Base-by-base conservation (phyloP, 2,113 vertebrate species). In the Hyla sarda region DNA sequence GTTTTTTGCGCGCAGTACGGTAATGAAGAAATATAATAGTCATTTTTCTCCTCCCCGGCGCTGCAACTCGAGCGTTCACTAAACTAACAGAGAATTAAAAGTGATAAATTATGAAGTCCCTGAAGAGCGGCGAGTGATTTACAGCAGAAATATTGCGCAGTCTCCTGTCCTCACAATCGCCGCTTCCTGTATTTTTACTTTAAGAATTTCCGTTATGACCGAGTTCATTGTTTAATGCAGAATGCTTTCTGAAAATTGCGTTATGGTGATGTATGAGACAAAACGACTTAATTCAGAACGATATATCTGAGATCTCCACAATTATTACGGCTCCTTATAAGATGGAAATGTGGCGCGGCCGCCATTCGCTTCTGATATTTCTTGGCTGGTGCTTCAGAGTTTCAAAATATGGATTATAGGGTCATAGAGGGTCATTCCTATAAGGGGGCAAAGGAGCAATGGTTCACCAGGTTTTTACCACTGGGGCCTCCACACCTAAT, bases 1-100 rank as follows among this genome's bases (percentile, higher is more conserved):
- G 32, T 89, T 88, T 88, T 84, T 78, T 81, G 83, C 86, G 82
- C 89, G 88, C 54, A 74, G 67, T 32, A 82, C 60, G 19, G 17
- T 88, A 89, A 92, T 87, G 88, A 89, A 90, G 80, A 88, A 88
- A 87, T 88, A 89, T 89, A 88, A 73, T 80, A 85, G 87, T 58
- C 86, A 86, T 86, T 89, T 85, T 88, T 91, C 72, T 88, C 10
- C 84, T 90, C 54, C 21, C 69, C 71, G 34, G 47, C 91, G 91
- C 91, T 88, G 80, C 69, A 62, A 60, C 50, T 62, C 34, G 62
- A 74, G 52, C 82, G 79, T 62, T 86, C 78, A 86, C 85, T 81
- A 86, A 86, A 80, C 67, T 81, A 71, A 60, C 67, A 56, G 78
- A 74, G 69, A 86, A 86, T 86, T 86, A 86, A 86, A 86, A 58